Conservation (phyloP, 2,113 vertebrate species). For the Sinocyclocheilus rhinocerous region DNA sequence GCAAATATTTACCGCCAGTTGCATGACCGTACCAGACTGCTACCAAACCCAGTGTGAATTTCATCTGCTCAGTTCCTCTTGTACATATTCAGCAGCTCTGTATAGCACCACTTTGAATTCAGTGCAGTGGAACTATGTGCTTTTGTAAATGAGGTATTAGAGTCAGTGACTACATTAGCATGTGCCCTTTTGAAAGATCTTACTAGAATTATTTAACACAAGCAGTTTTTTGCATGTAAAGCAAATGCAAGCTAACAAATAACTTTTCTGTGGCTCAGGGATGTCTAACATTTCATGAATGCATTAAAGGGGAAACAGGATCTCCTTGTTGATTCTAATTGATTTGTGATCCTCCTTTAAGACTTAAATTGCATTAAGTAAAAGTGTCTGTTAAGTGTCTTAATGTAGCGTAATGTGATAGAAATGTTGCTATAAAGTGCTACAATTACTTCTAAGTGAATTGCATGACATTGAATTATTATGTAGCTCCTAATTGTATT, state of each 20-base stretch:
- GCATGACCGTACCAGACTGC: not conserved
- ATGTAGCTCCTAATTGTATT: not conserved
- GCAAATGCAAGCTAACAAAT: slow-evolving; percentile 4
- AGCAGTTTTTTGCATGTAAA: not conserved
- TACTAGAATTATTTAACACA: slow-evolving; percentile 12
- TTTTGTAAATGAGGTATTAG: slow-evolving; percentile 21
- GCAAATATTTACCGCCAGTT: not conserved
- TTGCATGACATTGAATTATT: not conserved
- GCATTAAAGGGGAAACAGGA: slow-evolving; percentile 2
- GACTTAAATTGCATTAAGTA: slow-evolving; percentile 6
- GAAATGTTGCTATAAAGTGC: slow-evolving; percentile 2
- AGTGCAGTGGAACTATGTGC: slow-evolving; percentile 5
- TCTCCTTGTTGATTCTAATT: slow-evolving; percentile 21
- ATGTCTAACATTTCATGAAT: slow-evolving; percentile 7
- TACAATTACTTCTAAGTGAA: slow-evolving; percentile 14
- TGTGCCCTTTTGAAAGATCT: slow-evolving; percentile 4
- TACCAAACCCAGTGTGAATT: not conserved
- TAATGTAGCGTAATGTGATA: slow-evolving; percentile 12
- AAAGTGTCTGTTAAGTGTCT: slow-evolving; percentile 25
- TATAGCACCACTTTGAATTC: not conserved
- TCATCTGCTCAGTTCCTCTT: not conserved
- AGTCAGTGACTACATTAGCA: not conserved
- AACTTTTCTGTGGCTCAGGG: not conserved
- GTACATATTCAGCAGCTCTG: not conserved
- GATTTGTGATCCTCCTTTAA: slow-evolving; percentile 9